Base-by-base conservation (phyloP, 2,888 invertebrate species). In the Tanypteryx hageni region DNA sequence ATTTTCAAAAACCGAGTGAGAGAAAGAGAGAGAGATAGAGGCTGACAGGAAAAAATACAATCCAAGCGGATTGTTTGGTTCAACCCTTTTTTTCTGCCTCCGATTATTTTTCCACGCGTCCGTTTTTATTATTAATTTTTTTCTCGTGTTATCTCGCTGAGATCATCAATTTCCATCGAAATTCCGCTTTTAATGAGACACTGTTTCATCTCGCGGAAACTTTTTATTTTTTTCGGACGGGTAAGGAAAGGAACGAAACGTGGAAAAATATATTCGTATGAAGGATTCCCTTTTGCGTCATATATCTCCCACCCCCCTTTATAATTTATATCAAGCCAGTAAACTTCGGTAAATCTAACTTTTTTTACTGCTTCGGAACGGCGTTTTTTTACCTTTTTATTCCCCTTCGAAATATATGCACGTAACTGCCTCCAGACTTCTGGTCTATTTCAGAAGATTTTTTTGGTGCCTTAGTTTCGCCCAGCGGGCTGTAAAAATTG, bases 361-460 rank as follows among this genome's bases (percentile, higher is more conserved):
- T 57, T 56, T n/a, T 83, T 18, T 56, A 83, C 57, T 3, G 57
- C 56, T 44, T 56, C 44, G 44, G 56, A 57, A 56, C 57, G 18
- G 1, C 44, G 56, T 44, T 2, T 56, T 44, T 18, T n/a, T n/a
- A n/a, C n/a, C n/a, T n/a, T 18, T 83, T n/a, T 56, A 57, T 11
- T 44, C 18, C 8, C 5, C 9, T 18, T 83, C 9, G n/a, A 83
- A 56, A 83, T 56, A 44, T 83, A 31, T 57, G 57, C 56, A 0
- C 16, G 7, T 83, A 83, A 83, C 56, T 18, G 18, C 83, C 56
- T 57, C 83, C 83, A 83, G 83, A 83, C 56, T 83, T 83, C 57
- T 83, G 83, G 9, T 83, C 56, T 83, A 44, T 83, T 83, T 83
- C 18, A 83, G 57, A 83, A 83, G 44, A 5, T 44, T 44, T 44